phyloP scores from a whole-genome alignment of 2,113 vertebrate genomes.

The Zapornia atra region DNA sequence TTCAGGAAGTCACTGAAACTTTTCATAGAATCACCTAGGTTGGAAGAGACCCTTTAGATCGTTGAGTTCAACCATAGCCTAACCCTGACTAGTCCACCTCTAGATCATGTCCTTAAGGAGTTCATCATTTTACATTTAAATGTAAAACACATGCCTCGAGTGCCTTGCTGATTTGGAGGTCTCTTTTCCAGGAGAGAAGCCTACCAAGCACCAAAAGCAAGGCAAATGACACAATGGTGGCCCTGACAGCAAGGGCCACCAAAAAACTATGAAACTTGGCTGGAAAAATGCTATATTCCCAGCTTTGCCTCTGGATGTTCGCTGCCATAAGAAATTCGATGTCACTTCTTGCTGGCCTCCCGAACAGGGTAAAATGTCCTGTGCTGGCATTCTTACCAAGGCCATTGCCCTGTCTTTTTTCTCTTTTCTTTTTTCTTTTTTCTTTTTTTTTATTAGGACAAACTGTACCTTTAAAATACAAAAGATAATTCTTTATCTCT shows the following conservation, averaged over 20 bases:
- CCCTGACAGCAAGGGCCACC: background rate
- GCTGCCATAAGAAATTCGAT: background rate
- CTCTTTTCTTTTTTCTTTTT: background rate
- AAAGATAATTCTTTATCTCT: slow-evolving; percentile 23
- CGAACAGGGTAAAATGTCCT: background rate
- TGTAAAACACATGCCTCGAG: background rate
- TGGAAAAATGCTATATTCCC: background rate
- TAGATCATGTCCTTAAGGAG: too few relatives aligned
- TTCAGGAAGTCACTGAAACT: background rate
- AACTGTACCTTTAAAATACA: slow-evolving; percentile 22
- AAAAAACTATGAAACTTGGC: background rate
- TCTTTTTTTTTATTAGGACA: background rate
- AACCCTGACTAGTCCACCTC: too few relatives aligned
- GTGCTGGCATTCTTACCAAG: background rate
- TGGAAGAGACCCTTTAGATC: too few relatives aligned
- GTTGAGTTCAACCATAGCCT: too few relatives aligned
- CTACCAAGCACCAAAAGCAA: background rate
- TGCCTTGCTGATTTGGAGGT: background rate
- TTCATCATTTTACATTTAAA: background rate
- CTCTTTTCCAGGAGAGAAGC: background rate
- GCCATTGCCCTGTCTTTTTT: background rate
- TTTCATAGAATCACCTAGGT: background rate
- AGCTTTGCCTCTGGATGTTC: background rate
- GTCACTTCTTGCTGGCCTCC: background rate
- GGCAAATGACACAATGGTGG: background rate